Base-by-base conservation (phyloP, 2,797 vertebrate genomes). In the Oreochromis mossambicus region DNA sequence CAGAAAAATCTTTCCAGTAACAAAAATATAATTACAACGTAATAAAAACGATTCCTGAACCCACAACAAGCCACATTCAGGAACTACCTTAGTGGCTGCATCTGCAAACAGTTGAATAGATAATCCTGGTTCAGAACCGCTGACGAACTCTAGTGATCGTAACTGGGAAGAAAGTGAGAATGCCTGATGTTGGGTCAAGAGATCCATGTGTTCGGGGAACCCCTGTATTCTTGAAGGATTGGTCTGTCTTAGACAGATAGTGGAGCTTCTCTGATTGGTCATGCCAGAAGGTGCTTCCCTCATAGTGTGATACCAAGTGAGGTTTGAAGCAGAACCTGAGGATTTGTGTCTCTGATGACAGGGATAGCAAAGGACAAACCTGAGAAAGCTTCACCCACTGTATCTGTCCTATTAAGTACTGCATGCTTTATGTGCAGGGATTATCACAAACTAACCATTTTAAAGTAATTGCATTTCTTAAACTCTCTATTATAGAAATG, bases 331-430 rank as follows among this genome's bases (percentile, higher is more conserved):
- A 36, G 19, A 63, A 86, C 70, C 89, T 93, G 92, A 83, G 84
- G 91, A 56, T 87, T 88, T 63, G 85, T 55, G 80, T 87, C 58
- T 55, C 55, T 55, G 76, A 87, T 73, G 85, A 77, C 26, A 17
- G 68, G 63, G 80, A 86, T 84, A 77, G 84, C 79, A 81, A 77
- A 78, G 83, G 81, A 83, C 80, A 54, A 79, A 82, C 73, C 73
- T 66, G 26, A 73, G 77, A 82, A 63, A 12, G 68, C 79, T 7
- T 93, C 90, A 93, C 85, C 91, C 77, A 80, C 9, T 84, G 38
- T 80, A 86, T 92, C 56, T 93, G 93, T 93, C 73, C 36, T 14
- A 24, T 24, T 68, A 68, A 68, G 21, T 68, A 24, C 63, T 68
- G 63, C n/a, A 68, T 68, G n/a, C 36, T 68, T 68, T 41, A 68